Evolutionary conservation across 2,113 vertebrate species (phyloP).

Genomic region (Noctilio leporinus): DNA sequence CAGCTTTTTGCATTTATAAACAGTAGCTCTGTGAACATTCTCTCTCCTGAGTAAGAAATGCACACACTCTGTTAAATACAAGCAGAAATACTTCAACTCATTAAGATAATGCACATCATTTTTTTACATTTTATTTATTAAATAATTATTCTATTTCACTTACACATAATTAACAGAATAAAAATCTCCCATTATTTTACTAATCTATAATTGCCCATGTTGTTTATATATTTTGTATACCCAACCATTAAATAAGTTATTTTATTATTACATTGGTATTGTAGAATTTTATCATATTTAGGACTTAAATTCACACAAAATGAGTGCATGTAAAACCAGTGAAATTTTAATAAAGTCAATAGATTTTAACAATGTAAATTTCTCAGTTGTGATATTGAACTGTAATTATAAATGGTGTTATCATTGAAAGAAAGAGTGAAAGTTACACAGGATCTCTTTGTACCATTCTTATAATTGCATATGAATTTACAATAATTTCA

Average conservation of each 20-base stretch:
- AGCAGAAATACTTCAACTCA: neutral
- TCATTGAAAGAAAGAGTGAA: neutral
- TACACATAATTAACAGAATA: neutral
- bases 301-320: neutral
- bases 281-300: neutral
- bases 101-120: neutral
- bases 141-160: neutral
- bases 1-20: neutral
- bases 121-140: neutral
- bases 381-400: neutral
- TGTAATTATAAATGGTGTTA: neutral
- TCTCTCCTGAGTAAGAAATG: neutral
- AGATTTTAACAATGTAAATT: neutral
- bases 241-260: neutral
- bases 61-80: neutral
- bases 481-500: neutral
- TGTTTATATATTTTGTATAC: neutral
- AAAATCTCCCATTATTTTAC: neutral
- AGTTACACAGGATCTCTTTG: neutral
- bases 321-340: neutral
- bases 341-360: neutral
- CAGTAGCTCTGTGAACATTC: neutral
- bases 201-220: neutral
- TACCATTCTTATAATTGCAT: neutral
- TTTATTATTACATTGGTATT: neutral